Evolutionary conservation across 2,888 invertebrate genomes (phyloP).

Genomic region (Perithous albicinctus): DNA sequence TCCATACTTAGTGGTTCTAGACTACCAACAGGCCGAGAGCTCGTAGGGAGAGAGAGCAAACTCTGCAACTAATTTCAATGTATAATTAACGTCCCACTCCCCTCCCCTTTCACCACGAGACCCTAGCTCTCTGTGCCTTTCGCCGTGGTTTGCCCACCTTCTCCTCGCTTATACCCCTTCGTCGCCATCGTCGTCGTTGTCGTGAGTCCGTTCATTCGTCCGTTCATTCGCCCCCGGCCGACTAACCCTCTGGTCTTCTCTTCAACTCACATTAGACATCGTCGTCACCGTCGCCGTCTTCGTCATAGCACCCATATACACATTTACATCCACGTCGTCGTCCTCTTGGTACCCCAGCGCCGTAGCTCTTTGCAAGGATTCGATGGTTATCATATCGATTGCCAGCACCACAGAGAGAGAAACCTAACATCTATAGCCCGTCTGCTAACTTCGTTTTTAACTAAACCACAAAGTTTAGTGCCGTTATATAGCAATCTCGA

Average conservation of each 20-base stretch:
- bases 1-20: constrained; percentile 83
- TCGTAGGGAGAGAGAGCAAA: constrained; percentile 79
- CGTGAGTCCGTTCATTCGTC: constrained; percentile 67
- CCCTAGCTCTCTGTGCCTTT: constrained; percentile 60
- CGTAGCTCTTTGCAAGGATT: constrained; percentile 77
- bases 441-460: constrained; percentile 82
- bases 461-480: constrained; percentile 72
- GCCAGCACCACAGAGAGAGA: constrained; percentile 57
- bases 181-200: constrained; percentile 70
- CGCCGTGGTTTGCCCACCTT: constrained; percentile 54
- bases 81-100: constrained; percentile 85
- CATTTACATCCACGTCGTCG: constrained; percentile 34
- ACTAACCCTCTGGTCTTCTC: constrained; percentile 63
- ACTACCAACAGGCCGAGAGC: constrained; percentile 77
- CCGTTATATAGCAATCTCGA: constrained; percentile 67
- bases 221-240: constrained; percentile 53
- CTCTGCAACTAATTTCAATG: constrained; percentile 85
- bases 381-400: constrained; percentile 84
- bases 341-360: constrained; percentile 76
- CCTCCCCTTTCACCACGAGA: constrained; percentile 64
- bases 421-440: constrained; percentile 66
- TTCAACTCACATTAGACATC: constrained; percentile 65
- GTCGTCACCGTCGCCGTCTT: constrained; percentile 68
- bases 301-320: too few relatives aligned
- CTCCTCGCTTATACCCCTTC: constrained; percentile 62